Base-by-base conservation (phyloP, 1,140 invertebrate species). In the Drosophila albomicans region DNA sequence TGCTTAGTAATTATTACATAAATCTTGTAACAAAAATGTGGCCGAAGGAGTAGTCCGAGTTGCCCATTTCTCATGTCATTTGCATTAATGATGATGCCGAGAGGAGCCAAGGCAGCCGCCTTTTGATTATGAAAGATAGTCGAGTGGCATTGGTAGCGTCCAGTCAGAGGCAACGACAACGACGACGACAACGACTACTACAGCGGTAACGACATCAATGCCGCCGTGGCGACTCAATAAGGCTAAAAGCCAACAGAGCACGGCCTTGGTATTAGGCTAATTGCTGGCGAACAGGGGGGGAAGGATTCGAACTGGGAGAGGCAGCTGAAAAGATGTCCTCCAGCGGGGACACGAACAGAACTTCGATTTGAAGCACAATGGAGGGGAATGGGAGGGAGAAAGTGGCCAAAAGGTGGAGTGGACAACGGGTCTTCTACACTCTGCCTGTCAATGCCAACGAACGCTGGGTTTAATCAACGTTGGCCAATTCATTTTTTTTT, bases 381-480 rank as follows among this genome's bases (percentile, higher is more conserved):
- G 15, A 15, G 30, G 30, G 5, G 30, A 7, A 32, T 32, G 20
- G 20, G 20, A 0, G 3, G 25, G 49, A 5, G n/a, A 13, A 46
- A 7, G 15, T 11, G 13, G 6, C n/a, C 20, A 13, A 15, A 6
- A 38, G 35, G 6, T 52, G 48, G 49, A 30, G 25, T 13, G 25
- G 35, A 8, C 35, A 38, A 2, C 41, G n/a, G 41, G n/a, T 43
- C n/a, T 15, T 28, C 48, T 6, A 32, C 20, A 5, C 38, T 64
- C 38, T 64, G 68, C 54, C 78, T 82, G 79, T 86, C 78, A 81
- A 78, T 82, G 79, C 69, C 75, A 73, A 76, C 74, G 70, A 73
- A 79, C 71, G 75, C 61, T 82, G 79, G 84, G 82, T 87, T 86
- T 86, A 87, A 86, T 86, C 82, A 86, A 87, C 82, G 76, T 87